phyloP scores from a whole-genome alignment of 2,888 invertebrate species.

The Noctua janthe region DNA sequence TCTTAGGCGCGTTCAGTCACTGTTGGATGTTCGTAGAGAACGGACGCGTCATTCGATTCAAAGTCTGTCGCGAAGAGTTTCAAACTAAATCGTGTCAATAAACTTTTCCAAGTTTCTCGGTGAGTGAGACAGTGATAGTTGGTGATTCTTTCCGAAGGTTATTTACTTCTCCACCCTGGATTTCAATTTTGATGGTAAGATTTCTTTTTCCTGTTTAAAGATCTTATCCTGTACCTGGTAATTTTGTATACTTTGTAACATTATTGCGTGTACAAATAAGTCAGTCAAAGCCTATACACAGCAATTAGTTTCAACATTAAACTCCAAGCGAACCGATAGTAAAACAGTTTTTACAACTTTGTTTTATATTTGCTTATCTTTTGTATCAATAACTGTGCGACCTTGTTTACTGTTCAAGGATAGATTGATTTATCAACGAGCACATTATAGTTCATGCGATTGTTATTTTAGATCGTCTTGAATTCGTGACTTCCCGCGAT shows the following conservation, averaged over 20 bases:
- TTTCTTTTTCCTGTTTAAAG: slow-evolving; percentile 51
- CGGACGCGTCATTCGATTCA: slow-evolving; percentile 71
- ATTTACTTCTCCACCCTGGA: slow-evolving; percentile 80
- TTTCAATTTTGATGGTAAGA: slow-evolving; percentile 82
- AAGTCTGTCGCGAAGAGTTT: slow-evolving; percentile 56
- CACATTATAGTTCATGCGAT: slow-evolving; percentile 41
- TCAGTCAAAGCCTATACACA: neutral
- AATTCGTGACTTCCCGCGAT: slow-evolving; percentile 59
- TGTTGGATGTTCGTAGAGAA: slow-evolving; percentile 68
- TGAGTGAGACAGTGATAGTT: slow-evolving; percentile 73
- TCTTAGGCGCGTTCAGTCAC: slow-evolving; percentile 79
- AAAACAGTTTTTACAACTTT: slow-evolving; percentile 53
- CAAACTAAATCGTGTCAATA: slow-evolving; percentile 75
- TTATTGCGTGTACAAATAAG: slow-evolving; percentile 36
- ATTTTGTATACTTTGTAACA: slow-evolving; percentile 53
- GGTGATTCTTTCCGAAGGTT: slow-evolving; percentile 66
- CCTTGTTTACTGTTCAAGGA: slow-evolving; percentile 55
- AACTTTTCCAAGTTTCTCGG: slow-evolving; percentile 73
- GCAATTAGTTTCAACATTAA: slow-evolving; percentile 40
- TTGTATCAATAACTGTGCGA: slow-evolving; percentile 52
- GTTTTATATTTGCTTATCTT: slow-evolving; percentile 63
- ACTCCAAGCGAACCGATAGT: slow-evolving; percentile 12
- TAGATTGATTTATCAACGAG: slow-evolving; percentile 52
- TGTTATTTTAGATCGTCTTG: slow-evolving; percentile 47
- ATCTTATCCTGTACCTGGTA: slow-evolving; percentile 51